Evolutionary conservation across 2,113 vertebrate species (phyloP).

Genomic region (Eidolon helvum): DNA sequence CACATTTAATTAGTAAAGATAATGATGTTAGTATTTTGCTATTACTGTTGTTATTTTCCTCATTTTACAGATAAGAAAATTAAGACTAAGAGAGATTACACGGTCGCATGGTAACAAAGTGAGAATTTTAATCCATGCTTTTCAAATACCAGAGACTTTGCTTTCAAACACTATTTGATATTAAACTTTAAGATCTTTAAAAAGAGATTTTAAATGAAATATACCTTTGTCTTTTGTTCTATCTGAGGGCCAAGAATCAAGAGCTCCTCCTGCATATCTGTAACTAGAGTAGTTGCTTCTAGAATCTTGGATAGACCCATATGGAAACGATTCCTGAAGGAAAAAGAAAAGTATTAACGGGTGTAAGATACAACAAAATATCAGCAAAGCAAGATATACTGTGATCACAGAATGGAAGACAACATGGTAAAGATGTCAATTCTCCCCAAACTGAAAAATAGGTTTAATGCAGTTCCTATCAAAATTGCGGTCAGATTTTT

Average conservation of each 20-base stretch:
- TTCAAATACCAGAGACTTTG: too few species aligned
- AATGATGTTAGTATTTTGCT: background rate
- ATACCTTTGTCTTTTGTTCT: conserved; percentile 76
- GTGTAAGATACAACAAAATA: background rate
- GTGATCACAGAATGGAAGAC: background rate
- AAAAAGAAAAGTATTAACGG: background rate
- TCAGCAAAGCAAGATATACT: background rate
- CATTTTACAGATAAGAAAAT: background rate
- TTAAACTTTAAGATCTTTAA: background rate
- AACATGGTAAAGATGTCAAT: background rate
- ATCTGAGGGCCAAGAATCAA: conserved; percentile 75
- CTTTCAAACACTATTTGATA: background rate
- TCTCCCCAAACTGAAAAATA: background rate
- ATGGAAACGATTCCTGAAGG: conserved; percentile 70
- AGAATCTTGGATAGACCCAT: conserved; percentile 74
- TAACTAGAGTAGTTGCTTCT: conserved; percentile 67
- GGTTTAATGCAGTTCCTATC: background rate
- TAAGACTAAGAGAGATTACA: background rate
- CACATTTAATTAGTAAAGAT: background rate
- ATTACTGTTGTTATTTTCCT: background rate
- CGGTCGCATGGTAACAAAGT: background rate
- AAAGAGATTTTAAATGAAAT: background rate
- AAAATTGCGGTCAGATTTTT: background rate
- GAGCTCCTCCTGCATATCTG: conserved; percentile 78
- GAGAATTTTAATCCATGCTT: background rate